Percentiles rank a stretch among this genome's conserved stretches.
Evolutionary conservation across 2,888 invertebrate genomes (phyloP).

Genomic region (Leptopilina syphax): DNA sequence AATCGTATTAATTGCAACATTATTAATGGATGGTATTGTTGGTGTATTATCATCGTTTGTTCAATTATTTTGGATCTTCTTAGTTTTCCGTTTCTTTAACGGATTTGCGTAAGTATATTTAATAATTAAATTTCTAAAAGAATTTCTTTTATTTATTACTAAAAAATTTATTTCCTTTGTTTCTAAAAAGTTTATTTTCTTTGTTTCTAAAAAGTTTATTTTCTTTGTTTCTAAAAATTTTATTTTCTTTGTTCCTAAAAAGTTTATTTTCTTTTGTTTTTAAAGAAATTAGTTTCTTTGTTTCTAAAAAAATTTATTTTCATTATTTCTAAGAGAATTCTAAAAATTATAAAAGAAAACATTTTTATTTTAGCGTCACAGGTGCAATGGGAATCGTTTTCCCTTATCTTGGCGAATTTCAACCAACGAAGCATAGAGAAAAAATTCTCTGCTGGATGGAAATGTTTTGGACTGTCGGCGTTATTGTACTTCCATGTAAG

Average conservation of each 20-base stretch:
- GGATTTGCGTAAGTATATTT: constrained; percentile 85
- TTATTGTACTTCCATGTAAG: constrained; percentile 86
- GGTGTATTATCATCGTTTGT: constrained; percentile 86
- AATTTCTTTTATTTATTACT: too few species aligned
- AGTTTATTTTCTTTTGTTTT: constrained; percentile 49
- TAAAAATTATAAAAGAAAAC: neutral
- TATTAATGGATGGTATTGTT: constrained; percentile 85
- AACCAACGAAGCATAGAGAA: constrained; percentile 87
- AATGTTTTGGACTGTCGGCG: constrained; percentile 90
- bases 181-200: too few species aligned
- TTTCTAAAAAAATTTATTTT: too few species aligned
- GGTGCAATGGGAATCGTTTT: constrained; percentile 91
- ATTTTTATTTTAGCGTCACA: constrained; percentile 81
- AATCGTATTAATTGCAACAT: constrained; percentile 84
- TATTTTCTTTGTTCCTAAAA: too few species aligned
- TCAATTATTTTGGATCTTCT: constrained; percentile 85
- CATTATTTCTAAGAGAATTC: too few species aligned
- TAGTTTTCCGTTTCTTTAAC: constrained; percentile 86
- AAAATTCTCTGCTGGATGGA: constrained; percentile 91
- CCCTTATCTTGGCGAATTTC: constrained; percentile 90
- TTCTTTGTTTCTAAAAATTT: too few species aligned
- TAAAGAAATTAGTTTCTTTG: too few species aligned
- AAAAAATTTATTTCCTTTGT: too few species aligned
- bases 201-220: too few species aligned
- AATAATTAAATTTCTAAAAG: too few species aligned